A percentile compares a stretch with the other conserved stretches of the same genome.
Conservation (phyloP, 1,140 invertebrate genomes). For the Carcinoscorpius rotundicauda region DNA sequence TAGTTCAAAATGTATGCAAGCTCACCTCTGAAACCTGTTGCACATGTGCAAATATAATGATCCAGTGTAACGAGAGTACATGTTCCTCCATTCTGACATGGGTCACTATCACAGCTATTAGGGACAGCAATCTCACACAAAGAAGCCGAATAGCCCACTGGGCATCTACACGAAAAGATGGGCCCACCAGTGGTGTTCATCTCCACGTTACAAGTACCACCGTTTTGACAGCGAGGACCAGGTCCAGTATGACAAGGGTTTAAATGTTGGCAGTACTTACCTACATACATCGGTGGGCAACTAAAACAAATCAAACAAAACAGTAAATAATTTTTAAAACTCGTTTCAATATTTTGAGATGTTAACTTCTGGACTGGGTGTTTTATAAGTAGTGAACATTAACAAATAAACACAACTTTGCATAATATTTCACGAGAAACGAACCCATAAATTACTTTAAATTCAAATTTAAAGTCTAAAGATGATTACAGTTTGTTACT, state of each 20-base stretch:
- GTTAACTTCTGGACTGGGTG: too few species aligned
- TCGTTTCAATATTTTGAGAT: too few species aligned
- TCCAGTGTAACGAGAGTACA: slow-evolving; percentile 59
- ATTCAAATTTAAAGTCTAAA: too few species aligned
- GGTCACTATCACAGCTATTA: slow-evolving; percentile 52
- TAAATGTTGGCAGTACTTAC: slow-evolving; percentile 82
- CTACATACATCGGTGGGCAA: slow-evolving; percentile 77
- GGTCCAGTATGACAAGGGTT: slow-evolving; percentile 82
- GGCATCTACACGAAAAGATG: slow-evolving; percentile 67
- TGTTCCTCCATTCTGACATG: slow-evolving; percentile 73
- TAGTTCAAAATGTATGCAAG: slow-evolving; percentile 5
- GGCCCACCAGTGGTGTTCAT: slow-evolving; percentile 49
- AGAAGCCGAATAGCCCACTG: slow-evolving; percentile 68
- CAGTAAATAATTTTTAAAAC: too few species aligned
- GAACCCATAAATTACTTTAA: too few species aligned
- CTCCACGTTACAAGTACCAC: slow-evolving; percentile 74
- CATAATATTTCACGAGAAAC: too few species aligned
- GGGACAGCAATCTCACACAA: slow-evolving; percentile 53
- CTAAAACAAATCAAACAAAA: slow-evolving; percentile 41
- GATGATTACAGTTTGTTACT: too few species aligned
- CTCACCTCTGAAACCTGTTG: slow-evolving; percentile 62
- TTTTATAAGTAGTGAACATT: too few species aligned
- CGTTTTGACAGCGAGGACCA: slow-evolving; percentile 66
- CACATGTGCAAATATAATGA: slow-evolving; percentile 68
- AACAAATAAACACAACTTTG: too few species aligned